These are phyloP conservation scores for Microcebus jonahi DNA, from an alignment of 2,113 vertebrate genomes.

Conservation along the genomic window DNA sequence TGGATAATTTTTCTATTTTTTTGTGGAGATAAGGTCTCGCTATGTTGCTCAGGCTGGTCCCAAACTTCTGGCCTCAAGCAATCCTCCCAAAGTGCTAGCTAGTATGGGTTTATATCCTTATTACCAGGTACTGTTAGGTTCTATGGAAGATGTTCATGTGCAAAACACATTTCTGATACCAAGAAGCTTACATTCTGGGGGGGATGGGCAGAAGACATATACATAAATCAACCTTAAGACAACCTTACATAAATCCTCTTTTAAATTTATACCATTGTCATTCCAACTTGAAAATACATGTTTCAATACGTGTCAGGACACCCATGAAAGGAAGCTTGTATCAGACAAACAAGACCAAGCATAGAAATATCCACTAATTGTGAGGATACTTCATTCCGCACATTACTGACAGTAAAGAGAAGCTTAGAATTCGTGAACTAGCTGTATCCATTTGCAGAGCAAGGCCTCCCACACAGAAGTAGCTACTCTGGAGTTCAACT, in stretches of 20 bases:
- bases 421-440: slow-evolving; percentile 7
- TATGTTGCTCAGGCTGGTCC: too few species aligned
- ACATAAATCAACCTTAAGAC: too few species aligned
- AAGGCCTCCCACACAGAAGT: slow-evolving; percentile 1
- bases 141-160: background rate
- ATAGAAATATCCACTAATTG: background rate
- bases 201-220: background rate
- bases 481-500: slow-evolving; percentile 40
- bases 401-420: slow-evolving; percentile 33
- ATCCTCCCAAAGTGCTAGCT: too few species aligned
- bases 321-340: background rate
- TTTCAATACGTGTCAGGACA: background rate
- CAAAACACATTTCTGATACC: background rate
- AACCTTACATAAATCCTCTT: background rate
- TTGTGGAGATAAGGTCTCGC: too few species aligned
- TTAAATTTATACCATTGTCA: background rate
- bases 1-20: too few species aligned
- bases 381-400: slow-evolving; percentile 34
- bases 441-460: background rate
- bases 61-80: too few species aligned
- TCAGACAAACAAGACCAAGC: background rate
- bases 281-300: background rate
- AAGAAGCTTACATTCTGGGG: background rate
- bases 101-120: background rate
- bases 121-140: background rate